These are phyloP conservation scores for Dunckerocampus dactyliophorus DNA, from an alignment of 2,113 vertebrate genomes.

Conservation along the genomic window DNA sequence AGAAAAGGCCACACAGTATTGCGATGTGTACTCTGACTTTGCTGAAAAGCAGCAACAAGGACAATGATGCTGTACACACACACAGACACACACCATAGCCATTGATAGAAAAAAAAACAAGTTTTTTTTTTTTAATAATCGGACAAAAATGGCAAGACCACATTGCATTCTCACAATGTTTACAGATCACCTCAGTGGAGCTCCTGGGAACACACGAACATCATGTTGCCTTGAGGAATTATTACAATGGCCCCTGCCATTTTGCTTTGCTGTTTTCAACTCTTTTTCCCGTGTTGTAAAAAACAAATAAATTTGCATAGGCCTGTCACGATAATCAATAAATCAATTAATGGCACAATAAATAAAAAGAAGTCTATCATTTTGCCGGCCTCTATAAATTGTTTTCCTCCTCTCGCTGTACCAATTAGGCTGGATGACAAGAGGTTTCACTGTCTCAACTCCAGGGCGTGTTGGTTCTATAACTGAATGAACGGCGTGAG, in stretches of 20 bases:
- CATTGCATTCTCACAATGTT: constrained; percentile 1
- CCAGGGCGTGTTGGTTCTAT: no score
- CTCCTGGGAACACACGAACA: constrained; percentile 4
- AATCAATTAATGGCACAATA: no score
- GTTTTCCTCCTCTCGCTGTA: no score
- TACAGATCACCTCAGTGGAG: constrained; percentile 4
- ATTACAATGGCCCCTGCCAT: neutral
- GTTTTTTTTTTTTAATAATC: neutral
- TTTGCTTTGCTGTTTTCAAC: neutral
- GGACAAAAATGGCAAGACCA: constrained; percentile 9
- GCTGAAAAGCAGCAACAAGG: constrained; percentile 5
- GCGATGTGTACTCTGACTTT: constrained; percentile 20
- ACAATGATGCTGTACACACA: constrained; percentile 34
- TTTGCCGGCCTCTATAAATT: no score
- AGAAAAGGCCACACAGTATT: constrained; percentile 42
- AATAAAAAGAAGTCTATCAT: no score
- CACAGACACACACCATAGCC: neutral
- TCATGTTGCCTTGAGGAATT: constrained; percentile 13
- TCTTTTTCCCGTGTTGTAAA: neutral
- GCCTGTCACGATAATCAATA: no score
- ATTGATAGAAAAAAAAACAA: constrained; percentile 3
- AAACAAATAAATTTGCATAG: neutral
- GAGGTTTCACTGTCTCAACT: no score
- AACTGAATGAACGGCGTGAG: no score
- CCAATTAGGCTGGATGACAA: no score